A percentile compares a stretch with the other conserved stretches of the same genome.
Conservation (phyloP, 2,797 vertebrate species). For the Discoglossus pictus region DNA sequence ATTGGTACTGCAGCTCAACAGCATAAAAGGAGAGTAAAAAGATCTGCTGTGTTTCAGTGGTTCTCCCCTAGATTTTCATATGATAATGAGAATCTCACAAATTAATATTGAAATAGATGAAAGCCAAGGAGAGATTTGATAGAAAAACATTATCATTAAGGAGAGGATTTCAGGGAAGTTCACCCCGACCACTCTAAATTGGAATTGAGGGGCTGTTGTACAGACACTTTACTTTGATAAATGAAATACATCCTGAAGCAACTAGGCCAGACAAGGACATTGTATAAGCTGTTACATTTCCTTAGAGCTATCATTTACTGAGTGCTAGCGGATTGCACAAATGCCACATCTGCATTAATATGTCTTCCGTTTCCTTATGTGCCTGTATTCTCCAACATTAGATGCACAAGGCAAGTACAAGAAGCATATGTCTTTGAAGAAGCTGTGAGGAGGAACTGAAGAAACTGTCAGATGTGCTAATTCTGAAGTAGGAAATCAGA, state of each 20-base stretch:
- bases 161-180: slow-evolving; percentile 58
- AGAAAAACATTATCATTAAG: slow-evolving; percentile 56
- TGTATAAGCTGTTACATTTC: slow-evolving; percentile 8
- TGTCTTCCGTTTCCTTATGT: slow-evolving; percentile 22
- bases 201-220: slow-evolving; percentile 44
- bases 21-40: slow-evolving; percentile 63
- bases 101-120: slow-evolving; percentile 80
- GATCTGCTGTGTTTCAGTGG: slow-evolving; percentile 79
- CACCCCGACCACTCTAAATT: slow-evolving; percentile 51
- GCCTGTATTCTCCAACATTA: slow-evolving; percentile 44
- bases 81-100: slow-evolving; percentile 85
- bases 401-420: slow-evolving; percentile 44
- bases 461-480: slow-evolving; percentile 58
- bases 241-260: slow-evolving; percentile 22
- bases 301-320: slow-evolving; percentile 34
- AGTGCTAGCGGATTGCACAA: slow-evolving; percentile 35
- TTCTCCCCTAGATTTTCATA: slow-evolving; percentile 68
- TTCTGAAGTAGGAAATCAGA: slow-evolving; percentile 59
- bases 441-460: slow-evolving; percentile 48
- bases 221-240: slow-evolving; percentile 48
- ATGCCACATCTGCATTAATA: slow-evolving; percentile 42
- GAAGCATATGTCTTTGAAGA: slow-evolving; percentile 55
- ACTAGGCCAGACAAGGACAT: slow-evolving; percentile 26
- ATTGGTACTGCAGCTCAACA: slow-evolving; percentile 77
- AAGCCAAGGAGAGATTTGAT: slow-evolving; percentile 69